These are phyloP conservation scores for Palaemon carinicauda DNA, from an alignment of 1,140 invertebrate species.

Conservation along the genomic window DNA sequence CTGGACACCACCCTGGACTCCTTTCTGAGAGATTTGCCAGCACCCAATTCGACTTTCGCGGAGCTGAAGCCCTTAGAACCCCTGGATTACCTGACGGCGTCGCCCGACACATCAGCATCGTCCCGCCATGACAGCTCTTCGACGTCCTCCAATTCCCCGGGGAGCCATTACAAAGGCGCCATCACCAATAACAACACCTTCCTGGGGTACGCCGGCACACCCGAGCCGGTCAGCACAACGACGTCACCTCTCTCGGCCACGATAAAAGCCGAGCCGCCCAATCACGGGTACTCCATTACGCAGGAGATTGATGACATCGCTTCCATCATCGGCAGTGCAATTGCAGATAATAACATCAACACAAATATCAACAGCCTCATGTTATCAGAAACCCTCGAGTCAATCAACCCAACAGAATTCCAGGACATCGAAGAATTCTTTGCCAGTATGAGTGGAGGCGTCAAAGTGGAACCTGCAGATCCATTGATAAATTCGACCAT, in stretches of 20 bases:
- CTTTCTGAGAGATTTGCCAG: conserved; percentile 67
- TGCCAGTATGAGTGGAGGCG: conserved; percentile 73
- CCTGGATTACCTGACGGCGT: conserved; percentile 80
- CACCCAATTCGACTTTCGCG: conserved; percentile 70
- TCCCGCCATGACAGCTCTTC: conserved; percentile 72
- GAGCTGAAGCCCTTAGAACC: conserved; percentile 87
- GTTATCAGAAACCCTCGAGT: conserved; percentile 55
- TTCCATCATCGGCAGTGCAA: conserved; percentile 87
- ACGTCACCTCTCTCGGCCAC: conserved; percentile 64
- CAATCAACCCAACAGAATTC: conserved; percentile 43
- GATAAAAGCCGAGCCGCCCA: conserved; percentile 67
- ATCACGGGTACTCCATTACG: conserved; percentile 62
- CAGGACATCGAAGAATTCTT: conserved; percentile 79
- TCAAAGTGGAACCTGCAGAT: conserved; percentile 57
- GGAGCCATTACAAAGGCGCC: conserved; percentile 59
- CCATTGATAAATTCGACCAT: conserved; percentile 51
- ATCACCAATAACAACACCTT: conserved; percentile 86
- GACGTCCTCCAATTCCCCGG: conserved; percentile 70
- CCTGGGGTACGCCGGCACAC: conserved; percentile 66
- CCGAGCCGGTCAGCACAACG: conserved; percentile 61
- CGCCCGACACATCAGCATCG: conserved; percentile 56
- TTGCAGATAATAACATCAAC: conserved; percentile 79
- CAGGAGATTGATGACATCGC: conserved; percentile 85
- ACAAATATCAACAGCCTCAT: conserved; percentile 66
- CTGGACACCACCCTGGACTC: conserved; percentile 75